Percentiles rank a stretch among this genome's conserved stretches.
These are phyloP conservation scores for Halictus ligatus DNA, from an alignment of 2,888 invertebrate species.

Conservation along the genomic window DNA sequence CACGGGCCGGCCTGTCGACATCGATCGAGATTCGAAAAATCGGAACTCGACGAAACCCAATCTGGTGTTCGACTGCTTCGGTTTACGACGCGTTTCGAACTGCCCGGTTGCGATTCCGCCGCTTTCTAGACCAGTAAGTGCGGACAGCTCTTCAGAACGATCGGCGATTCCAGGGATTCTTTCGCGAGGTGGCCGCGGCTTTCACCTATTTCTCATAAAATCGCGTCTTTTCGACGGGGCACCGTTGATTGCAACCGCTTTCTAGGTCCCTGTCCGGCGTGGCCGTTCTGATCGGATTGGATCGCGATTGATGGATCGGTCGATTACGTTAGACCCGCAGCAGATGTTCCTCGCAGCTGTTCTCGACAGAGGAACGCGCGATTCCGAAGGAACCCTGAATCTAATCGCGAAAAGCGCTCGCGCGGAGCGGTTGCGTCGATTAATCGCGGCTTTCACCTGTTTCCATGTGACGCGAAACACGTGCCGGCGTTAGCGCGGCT, in stretches of 20 bases:
- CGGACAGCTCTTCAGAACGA: conserved; percentile 10
- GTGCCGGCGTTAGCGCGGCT: conserved; percentile 50
- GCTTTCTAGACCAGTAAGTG: background rate
- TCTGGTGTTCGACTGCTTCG: background rate
- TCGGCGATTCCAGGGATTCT: conserved; percentile 50
- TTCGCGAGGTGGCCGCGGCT: conserved; percentile 44
- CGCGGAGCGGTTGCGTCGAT: conserved; percentile 45
- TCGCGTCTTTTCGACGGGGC: conserved; percentile 19
- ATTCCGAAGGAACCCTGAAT: conserved; percentile 5
- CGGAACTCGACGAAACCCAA: conserved; percentile 1
- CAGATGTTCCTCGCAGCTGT: conserved; percentile 24
- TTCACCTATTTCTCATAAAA: conserved; percentile 66
- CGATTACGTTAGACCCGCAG: conserved; percentile 26
- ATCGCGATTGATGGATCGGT: conserved; percentile 42
- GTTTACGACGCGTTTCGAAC: conserved; percentile 1
- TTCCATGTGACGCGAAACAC: conserved; percentile 59
- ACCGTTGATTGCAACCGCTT: conserved; percentile 1
- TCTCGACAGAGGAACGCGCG: background rate
- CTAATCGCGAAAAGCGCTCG: conserved; percentile 30
- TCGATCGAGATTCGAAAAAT: background rate
- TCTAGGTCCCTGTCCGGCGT: conserved; percentile 17
- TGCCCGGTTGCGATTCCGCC: background rate
- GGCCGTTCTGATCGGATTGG: conserved; percentile 22
- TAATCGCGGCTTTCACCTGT: conserved; percentile 61
- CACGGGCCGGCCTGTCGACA: background rate